Base-by-base conservation (phyloP, 2,888 invertebrate species). In the Ceramica pisi region DNA sequence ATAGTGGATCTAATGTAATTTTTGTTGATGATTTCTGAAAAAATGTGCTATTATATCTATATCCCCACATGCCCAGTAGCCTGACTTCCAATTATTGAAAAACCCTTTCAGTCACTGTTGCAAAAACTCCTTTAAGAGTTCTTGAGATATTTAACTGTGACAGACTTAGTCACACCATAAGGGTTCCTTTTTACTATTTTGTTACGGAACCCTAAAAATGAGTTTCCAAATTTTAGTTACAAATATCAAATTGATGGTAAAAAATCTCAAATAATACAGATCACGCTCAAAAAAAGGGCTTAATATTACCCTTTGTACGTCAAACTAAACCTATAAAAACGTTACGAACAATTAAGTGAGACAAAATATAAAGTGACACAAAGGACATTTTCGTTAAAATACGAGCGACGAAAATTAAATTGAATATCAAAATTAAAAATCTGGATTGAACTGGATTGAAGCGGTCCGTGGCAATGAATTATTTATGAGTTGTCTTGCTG, bases 371-470 rank as follows among this genome's bases (percentile, higher is more conserved):
- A 76, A 44, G 48, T 41, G 62, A 62, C 59, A 26, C 67, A 73
- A 76, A 67, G 46, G 61, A 63, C 38, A 67, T 46, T 57, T 16
- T 53, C n/a, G 70, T 67, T 72, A 60, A 82, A 80, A 77, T 68
- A 75, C 63, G 50, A 23, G 57, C 59, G 50, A 38, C 64, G 67
- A 71, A 81, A 74, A 78, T 68, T 50, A 60, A 77, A 80, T 75
- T 78, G 70, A 77, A 73, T 74, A 75, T 64, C 57, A 61, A 82
- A 78, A 85, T 83, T 77, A 57, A 76, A 81, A 74, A 80, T 74
- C 63, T 64, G 67, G 69, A 71, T 82, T 71, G 70, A 63, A 75
- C 60, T 59, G 72, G 69, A 77, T 75, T 77, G 69, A 64, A 75
- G 61, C 66, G 71, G 56, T 50, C 76, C 66, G 66, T 76, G 60